Base-by-base conservation (phyloP, 1,140 invertebrate species). In the Adelges cooleyi region DNA sequence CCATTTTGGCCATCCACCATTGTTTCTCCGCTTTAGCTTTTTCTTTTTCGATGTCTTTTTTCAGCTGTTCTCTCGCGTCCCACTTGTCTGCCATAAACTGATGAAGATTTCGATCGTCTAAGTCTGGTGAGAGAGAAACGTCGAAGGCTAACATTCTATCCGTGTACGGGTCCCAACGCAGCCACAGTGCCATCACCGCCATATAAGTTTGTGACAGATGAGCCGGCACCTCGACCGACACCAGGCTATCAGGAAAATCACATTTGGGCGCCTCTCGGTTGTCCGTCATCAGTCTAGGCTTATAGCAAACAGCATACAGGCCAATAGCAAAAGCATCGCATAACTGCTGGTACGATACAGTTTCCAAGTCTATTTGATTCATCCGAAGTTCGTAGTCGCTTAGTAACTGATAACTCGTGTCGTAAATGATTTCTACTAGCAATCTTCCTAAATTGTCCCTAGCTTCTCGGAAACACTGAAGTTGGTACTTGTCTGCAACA, bases 111-210 rank as follows among this genome's bases (percentile, higher is more conserved):
- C 44, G 17, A 15, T 22, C 42, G 11, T 69, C 17, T 27, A 65
- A 29, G 11, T 25, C 27, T 46, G 44, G 27, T 23, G 56, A 52
- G 44, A 33, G 59, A 27, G 29, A 48, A 73, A 75, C 5, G 72
- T 71, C 5, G 40, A 66, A 66, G 59, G 17, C 25, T 1, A 13
- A 8, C 42, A 62, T 62, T 13, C 56, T 70, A 49, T 78, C 75
- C 1, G 77, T 78, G 49, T 75, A 78, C 72, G 84, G 81, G 68
- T 85, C 82, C 68, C 83, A 83, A 62, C 77, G 78, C 5, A 81
- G 65, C 77, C 82, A 82, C 46, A 84, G 73, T 8, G 76, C 78
- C 44, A 83, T 74, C 18, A 85, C 71, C 0, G 81, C 80, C 27
- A 79, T 77, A 29, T 76, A 76, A 48, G 80, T 78, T 20, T 80